A percentile compares a stretch with the other conserved stretches of the same genome.
phyloP scores from a whole-genome alignment of 1,140 invertebrate species.

The Drosophila lini region DNA sequence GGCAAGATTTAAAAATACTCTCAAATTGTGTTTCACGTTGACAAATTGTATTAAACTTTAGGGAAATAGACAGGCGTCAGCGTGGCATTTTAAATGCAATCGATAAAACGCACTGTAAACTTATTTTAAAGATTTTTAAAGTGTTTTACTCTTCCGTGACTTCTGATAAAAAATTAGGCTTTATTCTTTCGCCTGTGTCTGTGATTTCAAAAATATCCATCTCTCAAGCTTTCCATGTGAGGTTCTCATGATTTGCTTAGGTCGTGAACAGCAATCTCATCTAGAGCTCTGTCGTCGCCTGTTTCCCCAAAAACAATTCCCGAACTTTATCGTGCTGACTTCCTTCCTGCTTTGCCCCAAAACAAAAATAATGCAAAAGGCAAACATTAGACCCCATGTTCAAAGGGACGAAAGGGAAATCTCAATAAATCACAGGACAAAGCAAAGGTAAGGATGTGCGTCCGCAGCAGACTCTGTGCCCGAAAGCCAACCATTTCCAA shows the following conservation, averaged over 20 bases:
- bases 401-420: conserved; percentile 33
- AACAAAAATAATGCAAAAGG: conserved; percentile 35
- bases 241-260: neutral
- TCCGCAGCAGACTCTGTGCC: conserved; percentile 25
- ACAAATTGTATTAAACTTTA: conserved; percentile 9
- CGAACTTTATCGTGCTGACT: conserved; percentile 64
- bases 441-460: conserved; percentile 36
- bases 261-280: conserved; percentile 30
- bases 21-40: neutral
- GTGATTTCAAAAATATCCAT: neutral
- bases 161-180: neutral
- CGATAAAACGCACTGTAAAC: neutral
- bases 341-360: conserved; percentile 49
- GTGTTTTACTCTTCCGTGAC: neutral
- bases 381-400: conserved; percentile 48
- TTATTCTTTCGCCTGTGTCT: neutral
- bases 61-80: neutral
- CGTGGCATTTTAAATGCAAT: neutral
- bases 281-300: conserved; percentile 39
- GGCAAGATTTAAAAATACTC: neutral
- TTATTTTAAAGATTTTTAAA: neutral
- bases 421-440: conserved; percentile 60
- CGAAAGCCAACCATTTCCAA: neutral
- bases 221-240: conserved; percentile 28
- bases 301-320: conserved; percentile 39